Evolutionary conservation across 2,113 vertebrate genomes (phyloP).

Genomic region (Hippocampus abdominalis): DNA sequence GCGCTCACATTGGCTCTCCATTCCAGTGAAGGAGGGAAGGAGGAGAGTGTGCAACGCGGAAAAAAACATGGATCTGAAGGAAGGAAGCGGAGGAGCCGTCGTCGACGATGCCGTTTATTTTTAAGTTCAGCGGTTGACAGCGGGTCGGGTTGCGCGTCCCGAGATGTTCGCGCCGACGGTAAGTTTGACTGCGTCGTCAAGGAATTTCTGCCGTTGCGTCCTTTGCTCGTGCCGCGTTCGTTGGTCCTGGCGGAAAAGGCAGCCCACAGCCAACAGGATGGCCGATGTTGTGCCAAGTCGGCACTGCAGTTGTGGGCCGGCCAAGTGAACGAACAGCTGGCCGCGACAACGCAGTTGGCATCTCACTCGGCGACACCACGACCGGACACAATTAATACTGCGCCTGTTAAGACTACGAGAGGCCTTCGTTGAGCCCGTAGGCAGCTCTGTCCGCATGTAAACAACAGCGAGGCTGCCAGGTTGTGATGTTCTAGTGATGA

Average conservation of each 20-base stretch:
- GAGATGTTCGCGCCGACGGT: neutral
- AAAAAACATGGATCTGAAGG: neutral
- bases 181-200: neutral
- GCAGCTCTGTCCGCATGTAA: conserved; percentile 5
- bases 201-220: neutral
- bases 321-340: conserved; percentile 44
- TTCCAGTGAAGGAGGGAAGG: neutral
- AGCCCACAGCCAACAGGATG: neutral
- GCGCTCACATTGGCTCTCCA: neutral
- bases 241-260: conserved; percentile 11
- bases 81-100: neutral
- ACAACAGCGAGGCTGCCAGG: conserved; percentile 2
- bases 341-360: conserved; percentile 3
- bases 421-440: conserved; percentile 15
- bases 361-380: neutral
- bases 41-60: neutral
- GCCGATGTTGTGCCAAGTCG: conserved; percentile 33
- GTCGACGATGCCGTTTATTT: neutral
- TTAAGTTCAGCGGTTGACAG: neutral
- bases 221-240: conserved; percentile 1
- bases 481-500: conserved; percentile 7
- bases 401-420: neutral
- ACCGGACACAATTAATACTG: neutral
- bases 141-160: neutral
- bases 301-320: conserved; percentile 45